Percentiles rank a stretch among this genome's conserved stretches.
Conservation (phyloP, 2,888 invertebrate genomes). For the Nephrotoma guestfalica region DNA sequence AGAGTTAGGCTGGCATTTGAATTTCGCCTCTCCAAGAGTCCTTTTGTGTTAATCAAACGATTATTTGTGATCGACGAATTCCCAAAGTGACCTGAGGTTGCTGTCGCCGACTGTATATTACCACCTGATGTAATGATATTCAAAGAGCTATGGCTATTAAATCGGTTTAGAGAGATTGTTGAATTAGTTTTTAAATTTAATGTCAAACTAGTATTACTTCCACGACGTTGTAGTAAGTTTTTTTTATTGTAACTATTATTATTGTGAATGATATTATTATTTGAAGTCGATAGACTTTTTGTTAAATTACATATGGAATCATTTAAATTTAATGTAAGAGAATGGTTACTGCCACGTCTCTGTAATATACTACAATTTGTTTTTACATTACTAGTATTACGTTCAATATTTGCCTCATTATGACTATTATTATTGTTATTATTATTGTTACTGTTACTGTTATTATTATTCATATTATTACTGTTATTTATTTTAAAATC, state of each 20-base stretch:
- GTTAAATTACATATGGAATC: slow-evolving; percentile 35
- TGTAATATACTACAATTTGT: slow-evolving; percentile 35
- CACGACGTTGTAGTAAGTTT: slow-evolving; percentile 61
- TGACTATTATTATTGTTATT: neutral
- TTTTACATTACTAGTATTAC: neutral
- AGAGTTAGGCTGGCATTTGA: slow-evolving; percentile 84
- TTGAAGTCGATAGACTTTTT: slow-evolving; percentile 36
- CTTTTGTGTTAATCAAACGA: slow-evolving; percentile 33
- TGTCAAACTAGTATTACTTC: slow-evolving; percentile 75
- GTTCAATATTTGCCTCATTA: neutral
- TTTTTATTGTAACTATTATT: slow-evolving; percentile 28
- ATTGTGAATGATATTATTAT: slow-evolving; percentile 12
- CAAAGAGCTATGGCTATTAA: slow-evolving; percentile 42
- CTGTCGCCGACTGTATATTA: slow-evolving; percentile 8
- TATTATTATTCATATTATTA: neutral
- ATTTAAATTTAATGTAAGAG: slow-evolving; percentile 40
- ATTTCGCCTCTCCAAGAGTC: slow-evolving; percentile 68
- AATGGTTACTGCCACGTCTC: slow-evolving; percentile 45
- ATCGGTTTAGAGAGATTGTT: slow-evolving; percentile 34
- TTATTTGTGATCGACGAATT: slow-evolving; percentile 19
- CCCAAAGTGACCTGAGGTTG: slow-evolving; percentile 24
- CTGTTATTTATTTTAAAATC: slow-evolving; percentile 41
- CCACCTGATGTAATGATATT: slow-evolving; percentile 17
- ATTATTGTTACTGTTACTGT: slow-evolving; percentile 4
- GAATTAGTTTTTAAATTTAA: slow-evolving; percentile 46